Conservation (phyloP, 2,797 vertebrate species). For the Melanotaenia parkinsoni region DNA sequence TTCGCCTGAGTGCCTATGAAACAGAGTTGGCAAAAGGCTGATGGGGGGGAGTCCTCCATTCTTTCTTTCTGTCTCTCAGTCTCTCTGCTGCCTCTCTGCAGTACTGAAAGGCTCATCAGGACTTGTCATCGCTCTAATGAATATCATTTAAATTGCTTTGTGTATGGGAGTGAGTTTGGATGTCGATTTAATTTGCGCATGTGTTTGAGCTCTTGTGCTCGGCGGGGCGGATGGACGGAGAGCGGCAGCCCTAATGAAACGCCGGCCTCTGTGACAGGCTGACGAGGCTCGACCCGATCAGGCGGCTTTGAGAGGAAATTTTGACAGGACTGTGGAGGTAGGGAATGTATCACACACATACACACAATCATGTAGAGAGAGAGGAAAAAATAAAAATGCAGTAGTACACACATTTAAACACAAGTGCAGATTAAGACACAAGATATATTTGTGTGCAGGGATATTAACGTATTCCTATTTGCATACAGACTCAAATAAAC, state of each 20-base stretch:
- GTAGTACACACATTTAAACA: constrained; percentile 39
- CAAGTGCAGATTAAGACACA: constrained; percentile 39
- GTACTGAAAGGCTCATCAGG: constrained; percentile 97
- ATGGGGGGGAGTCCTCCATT: constrained; percentile 75
- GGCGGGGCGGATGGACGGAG: constrained; percentile 94
- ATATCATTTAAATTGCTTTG: constrained; percentile 99
- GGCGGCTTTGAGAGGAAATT: constrained; percentile 90
- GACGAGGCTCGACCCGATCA: constrained; percentile 94
- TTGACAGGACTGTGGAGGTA: constrained; percentile 85
- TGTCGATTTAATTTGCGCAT: constrained; percentile 99
- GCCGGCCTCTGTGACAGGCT: constrained; percentile 86
- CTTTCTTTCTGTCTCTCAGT: constrained; percentile 49
- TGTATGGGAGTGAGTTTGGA: constrained; percentile 99
- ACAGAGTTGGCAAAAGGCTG: constrained; percentile 90
- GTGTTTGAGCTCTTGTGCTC: constrained; percentile 99
- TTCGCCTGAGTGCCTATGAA: constrained; percentile 88
- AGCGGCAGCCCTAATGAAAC: constrained; percentile 77
- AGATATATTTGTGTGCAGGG: constrained; percentile 39
- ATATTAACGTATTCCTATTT: constrained; percentile 70
- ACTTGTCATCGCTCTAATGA: constrained; percentile 99
- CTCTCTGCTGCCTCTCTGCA: constrained; percentile 70
- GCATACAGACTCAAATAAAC: constrained; percentile 59
- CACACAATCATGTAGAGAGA: constrained; percentile 20
- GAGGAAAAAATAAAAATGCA: constrained; percentile 40
- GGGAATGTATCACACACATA: constrained; percentile 72